Conservation (phyloP, 2,113 vertebrate genomes). For the Eleginops maclovinus region DNA sequence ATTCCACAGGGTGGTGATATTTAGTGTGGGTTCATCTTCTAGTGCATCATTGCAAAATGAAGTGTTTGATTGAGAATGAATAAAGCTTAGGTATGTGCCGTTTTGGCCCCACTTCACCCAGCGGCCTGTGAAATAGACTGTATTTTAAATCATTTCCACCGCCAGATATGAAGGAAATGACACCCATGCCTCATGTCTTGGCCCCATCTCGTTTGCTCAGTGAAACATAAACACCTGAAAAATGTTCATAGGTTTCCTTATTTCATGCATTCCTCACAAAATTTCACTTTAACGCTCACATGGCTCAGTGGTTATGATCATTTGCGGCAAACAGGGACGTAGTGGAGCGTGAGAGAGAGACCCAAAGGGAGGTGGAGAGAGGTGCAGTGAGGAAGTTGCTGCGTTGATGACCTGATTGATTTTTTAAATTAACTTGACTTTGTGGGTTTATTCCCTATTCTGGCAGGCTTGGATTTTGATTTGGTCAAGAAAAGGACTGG, state of each 20-base stretch:
- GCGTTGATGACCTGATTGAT: slow-evolving; percentile 65
- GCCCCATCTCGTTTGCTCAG: slow-evolving; percentile 49
- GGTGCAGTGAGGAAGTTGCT: slow-evolving; percentile 35
- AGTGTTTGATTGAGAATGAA: slow-evolving; percentile 70
- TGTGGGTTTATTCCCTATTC: slow-evolving; percentile 47
- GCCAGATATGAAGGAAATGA: slow-evolving; percentile 50
- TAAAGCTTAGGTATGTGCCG: slow-evolving; percentile 27
- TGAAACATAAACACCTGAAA: slow-evolving; percentile 65
- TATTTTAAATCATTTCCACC: slow-evolving; percentile 63
- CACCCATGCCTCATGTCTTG: slow-evolving; percentile 20
- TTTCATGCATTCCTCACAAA: slow-evolving; percentile 62
- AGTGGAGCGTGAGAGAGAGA: slow-evolving; percentile 23
- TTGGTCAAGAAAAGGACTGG: slow-evolving; percentile 10
- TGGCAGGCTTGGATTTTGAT: slow-evolving; percentile 26
- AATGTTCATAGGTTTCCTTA: slow-evolving; percentile 57
- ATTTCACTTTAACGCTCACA: slow-evolving; percentile 54
- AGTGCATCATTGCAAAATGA: slow-evolving; percentile 27
- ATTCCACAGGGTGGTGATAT: slow-evolving; percentile 23
- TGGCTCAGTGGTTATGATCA: slow-evolving; percentile 58
- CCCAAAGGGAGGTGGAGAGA: slow-evolving; percentile 19
- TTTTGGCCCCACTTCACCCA: slow-evolving; percentile 49
- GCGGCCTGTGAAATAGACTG: slow-evolving; percentile 70
- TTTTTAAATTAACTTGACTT: slow-evolving; percentile 66
- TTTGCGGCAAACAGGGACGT: slow-evolving; percentile 19
- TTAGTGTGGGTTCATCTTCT: slow-evolving; percentile 29